Base-by-base conservation (phyloP, 1,140 invertebrate genomes). In the Stegodyphus dumicola region DNA sequence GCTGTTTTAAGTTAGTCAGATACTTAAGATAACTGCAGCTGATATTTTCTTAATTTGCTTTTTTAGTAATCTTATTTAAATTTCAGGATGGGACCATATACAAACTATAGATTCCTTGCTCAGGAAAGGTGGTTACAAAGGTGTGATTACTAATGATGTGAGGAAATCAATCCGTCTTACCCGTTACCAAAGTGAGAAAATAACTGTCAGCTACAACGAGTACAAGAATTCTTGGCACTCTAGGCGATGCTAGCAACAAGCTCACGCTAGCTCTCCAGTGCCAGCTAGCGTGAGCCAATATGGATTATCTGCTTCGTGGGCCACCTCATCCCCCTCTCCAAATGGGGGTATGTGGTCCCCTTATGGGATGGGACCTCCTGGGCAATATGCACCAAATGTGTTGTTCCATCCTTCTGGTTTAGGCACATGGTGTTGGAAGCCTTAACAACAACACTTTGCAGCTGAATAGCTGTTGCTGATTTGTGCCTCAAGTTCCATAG, bases 101-200 rank as follows among this genome's bases (percentile, higher is more conserved):
- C 97, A 99, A 91, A 99, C 98, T 11, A 98, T 99, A 89, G 98
- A 99, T 91, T 98, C 97, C 6, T 92, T 99, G 51, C 92, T 99
- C 13, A 94, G 98, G 77, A 99, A 99, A 91, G 98, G 98, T 85
- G 98, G 98, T 49, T 99, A 95, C 91, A 97, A 97, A 89, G 96
- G 97, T 53, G 90, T 76, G 18, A 98, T 99, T 18, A 98, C 96
- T 51, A 93, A 94, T 77, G 94, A 97, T 64, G 93, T 98, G 88
- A 93, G 98, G 81, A 93, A 95, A 88, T 94, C 93, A 87, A 95
- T 99, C 87, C 96, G 97, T 91, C 92, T 99, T 86, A 99, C 97
- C 64, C 95, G 98, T 88, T 99, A 99, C 91, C 96, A 98, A 89
- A 96, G 95, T 90, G 95, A 96, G 90, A 96, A 96, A 91, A 93